These are phyloP conservation scores for Crotalus adamanteus DNA, from an alignment of 2,797 vertebrate genomes.

Conservation along the genomic window DNA sequence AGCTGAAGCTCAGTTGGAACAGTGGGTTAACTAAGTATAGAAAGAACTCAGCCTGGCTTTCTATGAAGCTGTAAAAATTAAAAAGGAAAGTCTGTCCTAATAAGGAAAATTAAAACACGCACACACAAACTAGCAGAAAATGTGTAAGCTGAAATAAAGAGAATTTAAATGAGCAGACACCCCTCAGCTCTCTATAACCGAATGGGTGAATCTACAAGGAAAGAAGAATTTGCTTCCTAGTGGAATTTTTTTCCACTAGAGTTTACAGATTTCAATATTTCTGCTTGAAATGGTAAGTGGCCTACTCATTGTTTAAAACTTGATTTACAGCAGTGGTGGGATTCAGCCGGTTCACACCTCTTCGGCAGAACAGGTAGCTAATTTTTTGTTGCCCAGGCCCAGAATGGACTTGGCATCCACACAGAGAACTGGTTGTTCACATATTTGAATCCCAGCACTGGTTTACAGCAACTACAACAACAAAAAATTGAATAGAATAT, in stretches of 20 bases:
- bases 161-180: neutral
- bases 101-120: neutral
- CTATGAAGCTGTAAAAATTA: neutral
- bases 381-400: too few relatives aligned
- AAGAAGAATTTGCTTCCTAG: neutral
- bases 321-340: neutral
- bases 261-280: neutral
- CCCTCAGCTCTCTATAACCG: neutral
- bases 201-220: neutral
- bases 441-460: too few relatives aligned
- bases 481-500: neutral
- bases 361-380: too few relatives aligned
- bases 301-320: neutral
- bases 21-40: neutral
- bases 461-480: neutral
- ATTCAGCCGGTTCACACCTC: too few relatives aligned
- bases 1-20: neutral
- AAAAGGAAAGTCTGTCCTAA: neutral
- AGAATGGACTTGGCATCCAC: too few relatives aligned
- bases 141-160: neutral
- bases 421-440: too few relatives aligned
- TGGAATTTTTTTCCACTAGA: neutral
- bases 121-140: neutral
- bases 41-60: neutral
- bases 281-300: neutral